These are phyloP conservation scores for Apoda limacodes DNA, from an alignment of 2,888 invertebrate species.

Conservation along the genomic window DNA sequence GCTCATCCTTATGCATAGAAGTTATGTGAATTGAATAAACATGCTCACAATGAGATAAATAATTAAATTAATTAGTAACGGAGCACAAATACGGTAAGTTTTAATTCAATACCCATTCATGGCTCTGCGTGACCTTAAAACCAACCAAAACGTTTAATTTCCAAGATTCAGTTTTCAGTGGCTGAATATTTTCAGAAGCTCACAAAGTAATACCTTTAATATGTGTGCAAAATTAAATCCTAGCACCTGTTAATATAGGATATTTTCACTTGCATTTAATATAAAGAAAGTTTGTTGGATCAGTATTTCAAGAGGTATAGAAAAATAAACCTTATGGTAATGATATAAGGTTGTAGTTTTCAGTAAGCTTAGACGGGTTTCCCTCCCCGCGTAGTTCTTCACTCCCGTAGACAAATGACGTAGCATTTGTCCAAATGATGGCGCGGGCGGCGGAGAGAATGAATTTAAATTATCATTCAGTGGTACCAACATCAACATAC, in stretches of 20 bases:
- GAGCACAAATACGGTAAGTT: constrained; percentile 60
- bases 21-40: constrained; percentile 51
- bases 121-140: constrained; percentile 39
- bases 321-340: constrained; percentile 30
- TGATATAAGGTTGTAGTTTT: constrained; percentile 32
- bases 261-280: no score
- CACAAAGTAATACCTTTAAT: constrained; percentile 46
- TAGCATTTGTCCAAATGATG: constrained; percentile 72
- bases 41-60: constrained; percentile 51
- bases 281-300: no score
- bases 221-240: constrained; percentile 35
- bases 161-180: constrained; percentile 54
- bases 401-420: constrained; percentile 66
- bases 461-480: constrained; percentile 73
- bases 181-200: constrained; percentile 54
- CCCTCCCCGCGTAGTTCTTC: constrained; percentile 39
- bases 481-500: constrained; percentile 61
- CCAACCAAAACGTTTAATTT: constrained; percentile 40
- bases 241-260: no score
- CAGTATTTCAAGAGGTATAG: no score
- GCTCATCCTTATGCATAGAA: constrained; percentile 29
- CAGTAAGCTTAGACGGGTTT: constrained; percentile 21
- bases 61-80: constrained; percentile 64
- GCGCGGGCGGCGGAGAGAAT: constrained; percentile 71
- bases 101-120: constrained; percentile 63